These are phyloP conservation scores for Eudemis profundana DNA, from an alignment of 2,888 invertebrate species.

Conservation along the genomic window DNA sequence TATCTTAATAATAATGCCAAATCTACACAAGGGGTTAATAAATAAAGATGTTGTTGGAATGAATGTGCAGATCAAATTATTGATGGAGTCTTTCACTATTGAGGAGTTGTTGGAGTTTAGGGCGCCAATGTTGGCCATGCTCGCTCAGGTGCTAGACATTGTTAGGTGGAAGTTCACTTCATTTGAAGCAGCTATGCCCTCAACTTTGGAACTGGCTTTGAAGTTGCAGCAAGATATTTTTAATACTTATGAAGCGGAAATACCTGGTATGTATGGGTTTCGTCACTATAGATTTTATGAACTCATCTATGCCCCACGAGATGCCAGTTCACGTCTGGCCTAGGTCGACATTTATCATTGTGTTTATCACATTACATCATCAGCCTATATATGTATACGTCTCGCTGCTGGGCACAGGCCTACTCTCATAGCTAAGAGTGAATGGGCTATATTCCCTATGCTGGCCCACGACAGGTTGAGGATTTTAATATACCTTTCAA, in stretches of 20 bases:
- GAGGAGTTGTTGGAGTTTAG: conserved; percentile 67
- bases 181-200: conserved; percentile 59
- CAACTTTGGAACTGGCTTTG: conserved; percentile 62
- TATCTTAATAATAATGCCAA: conserved; percentile 72
- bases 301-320: no score
- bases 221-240: conserved; percentile 64
- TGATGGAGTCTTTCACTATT: conserved; percentile 59
- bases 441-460: no score
- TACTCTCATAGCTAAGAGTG: no score
- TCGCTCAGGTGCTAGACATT: conserved; percentile 70
- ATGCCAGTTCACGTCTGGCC: no score
- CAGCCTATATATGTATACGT: no score
- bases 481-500: no score
- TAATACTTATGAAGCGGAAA: conserved; percentile 57
- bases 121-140: conserved; percentile 74
- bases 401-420: no score
- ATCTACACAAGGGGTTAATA: conserved; percentile 66
- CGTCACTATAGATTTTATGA: no score
- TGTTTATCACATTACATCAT: no score
- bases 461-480: no score
- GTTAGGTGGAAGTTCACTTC: conserved; percentile 70
- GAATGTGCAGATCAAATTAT: conserved; percentile 61
- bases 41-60: conserved; percentile 59
- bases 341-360: no score
- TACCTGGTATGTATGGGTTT: conserved; percentile 70